Percentiles rank a stretch among this genome's conserved stretches.
These are phyloP conservation scores for Mormyrops attenuatus DNA, from an alignment of 2,797 vertebrate species.

Conservation along the genomic window DNA sequence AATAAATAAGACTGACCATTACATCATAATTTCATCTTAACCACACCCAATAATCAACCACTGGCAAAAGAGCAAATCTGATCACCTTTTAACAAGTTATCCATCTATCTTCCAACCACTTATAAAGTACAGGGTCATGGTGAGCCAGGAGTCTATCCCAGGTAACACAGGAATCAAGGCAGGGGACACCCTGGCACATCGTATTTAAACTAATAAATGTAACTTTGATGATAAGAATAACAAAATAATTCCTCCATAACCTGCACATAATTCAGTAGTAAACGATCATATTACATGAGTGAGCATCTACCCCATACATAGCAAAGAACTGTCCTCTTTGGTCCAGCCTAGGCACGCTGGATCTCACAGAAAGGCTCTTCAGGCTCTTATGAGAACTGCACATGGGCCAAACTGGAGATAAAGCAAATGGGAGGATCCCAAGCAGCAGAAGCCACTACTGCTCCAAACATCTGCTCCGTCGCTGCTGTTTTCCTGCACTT, in stretches of 20 bases:
- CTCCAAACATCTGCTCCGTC: conserved; percentile 34
- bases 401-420: not conserved
- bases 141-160: not conserved
- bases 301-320: not conserved
- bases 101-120: not conserved
- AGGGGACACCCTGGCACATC: not conserved
- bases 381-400: not conserved
- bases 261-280: not conserved
- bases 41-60: not conserved
- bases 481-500: conserved; percentile 26
- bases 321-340: not conserved
- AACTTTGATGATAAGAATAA: not conserved
- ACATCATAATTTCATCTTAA: not conserved
- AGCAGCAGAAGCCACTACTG: conserved; percentile 21
- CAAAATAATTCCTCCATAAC: not conserved
- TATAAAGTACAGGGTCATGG: not conserved
- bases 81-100: not conserved
- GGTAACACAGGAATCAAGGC: not conserved
- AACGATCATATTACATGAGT: not conserved
- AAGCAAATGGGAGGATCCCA: conserved; percentile 13
- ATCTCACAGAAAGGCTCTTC: not conserved
- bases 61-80: not conserved
- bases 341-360: not conserved
- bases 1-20: not conserved
- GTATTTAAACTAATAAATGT: not conserved